These are phyloP conservation scores for Nyctibius grandis DNA, from an alignment of 2,797 vertebrate species.

Conservation along the genomic window DNA sequence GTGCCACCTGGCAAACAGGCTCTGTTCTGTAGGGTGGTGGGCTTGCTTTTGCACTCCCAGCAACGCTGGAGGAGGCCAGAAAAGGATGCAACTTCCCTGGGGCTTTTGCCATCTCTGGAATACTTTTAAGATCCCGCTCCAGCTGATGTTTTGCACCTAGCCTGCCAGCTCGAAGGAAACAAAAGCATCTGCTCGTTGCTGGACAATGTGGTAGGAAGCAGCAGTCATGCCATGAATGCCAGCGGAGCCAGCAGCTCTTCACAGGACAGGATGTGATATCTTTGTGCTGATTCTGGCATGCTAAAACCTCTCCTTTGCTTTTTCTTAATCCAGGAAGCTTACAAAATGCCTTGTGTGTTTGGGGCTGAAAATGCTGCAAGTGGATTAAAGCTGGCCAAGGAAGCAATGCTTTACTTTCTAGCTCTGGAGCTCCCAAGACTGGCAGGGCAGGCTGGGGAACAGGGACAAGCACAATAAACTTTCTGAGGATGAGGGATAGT, in stretches of 20 bases:
- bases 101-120: slow-evolving; percentile 8
- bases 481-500: background rate
- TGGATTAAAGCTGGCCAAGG: background rate
- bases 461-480: background rate
- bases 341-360: slow-evolving; percentile 24
- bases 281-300: slow-evolving; percentile 56
- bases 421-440: background rate
- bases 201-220: slow-evolving; percentile 36
- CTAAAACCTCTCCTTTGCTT: slow-evolving; percentile 25
- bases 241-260: background rate
- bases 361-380: background rate
- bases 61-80: background rate
- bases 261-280: slow-evolving; percentile 33
- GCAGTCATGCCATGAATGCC: background rate
- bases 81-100: background rate
- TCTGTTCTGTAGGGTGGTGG: background rate
- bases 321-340: slow-evolving; percentile 50
- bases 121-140: background rate
- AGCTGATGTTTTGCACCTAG: slow-evolving; percentile 7
- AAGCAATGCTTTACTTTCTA: background rate
- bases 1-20: background rate
- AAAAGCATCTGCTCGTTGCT: background rate
- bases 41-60: background rate
- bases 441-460: background rate
- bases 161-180: background rate